Evolutionary conservation across 2,113 vertebrate species (phyloP), one percentile per base, ranked within the genome.

Genomic region (Choloepus hoffmanni): DNA sequence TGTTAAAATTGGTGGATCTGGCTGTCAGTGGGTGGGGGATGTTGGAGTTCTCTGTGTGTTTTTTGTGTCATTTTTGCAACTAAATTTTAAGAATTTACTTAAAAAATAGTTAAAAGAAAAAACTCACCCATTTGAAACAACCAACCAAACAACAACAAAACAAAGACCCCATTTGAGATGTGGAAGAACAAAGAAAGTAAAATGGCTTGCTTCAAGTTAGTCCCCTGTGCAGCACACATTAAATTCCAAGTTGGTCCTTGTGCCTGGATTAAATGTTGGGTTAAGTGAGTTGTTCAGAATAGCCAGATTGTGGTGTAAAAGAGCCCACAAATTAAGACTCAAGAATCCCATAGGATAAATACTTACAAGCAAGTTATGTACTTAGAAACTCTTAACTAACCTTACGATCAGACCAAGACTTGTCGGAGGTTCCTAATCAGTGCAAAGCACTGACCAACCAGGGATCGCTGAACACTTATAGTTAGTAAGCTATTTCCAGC

Each of bases 251-350:
- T 24, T 63, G 50, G 65, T 33, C 63, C 43, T n/a, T 40, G 18
- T 23, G 28, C 40, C 16, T 83, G 45, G 10, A 50, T 36, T 83
- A 68, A 50, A 95, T 50, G 43, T 50, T 88, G 48, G 50, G 30
- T 60, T 43, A 68, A 60, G 67, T 40, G n/a, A 89, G 4, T 68
- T 92, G 73, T 88, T 96, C 48, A 73, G 36, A 91, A 88, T 55
- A 50, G 1, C n/a, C 26, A 60, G 33, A 45, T 4, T 30, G 1
- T 70, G 85, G 62, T 84, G 33, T 50, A 24, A 10, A 65, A 81
- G 23, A 93, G 23, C 6, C 45, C 12, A 89, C 23, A 23, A 85
- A 68, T 73, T 81, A 53, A 53, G 83, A 84, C 63, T 88, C 55
- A 79, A 65, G n/a, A 82, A 87, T 77, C 53, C 89, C 76, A 81